Conservation (phyloP, 2,888 invertebrate genomes). For the Patella depressa region DNA sequence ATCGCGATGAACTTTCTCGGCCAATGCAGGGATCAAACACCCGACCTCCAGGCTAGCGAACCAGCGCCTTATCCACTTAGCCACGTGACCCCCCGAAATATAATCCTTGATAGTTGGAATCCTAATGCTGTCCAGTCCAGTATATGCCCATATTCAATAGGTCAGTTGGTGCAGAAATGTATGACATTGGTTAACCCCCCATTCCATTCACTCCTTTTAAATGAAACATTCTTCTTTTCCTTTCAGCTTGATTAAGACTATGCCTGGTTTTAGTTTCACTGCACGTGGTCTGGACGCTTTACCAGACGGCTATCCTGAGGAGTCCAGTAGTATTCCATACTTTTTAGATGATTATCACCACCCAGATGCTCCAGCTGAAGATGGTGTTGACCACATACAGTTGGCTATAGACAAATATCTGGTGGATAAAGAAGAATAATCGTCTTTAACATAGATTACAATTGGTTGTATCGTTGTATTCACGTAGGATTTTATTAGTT, state of each 20-base stretch:
- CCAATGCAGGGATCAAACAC: no score
- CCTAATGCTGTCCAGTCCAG: no score
- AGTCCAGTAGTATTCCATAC: conserved; percentile 50
- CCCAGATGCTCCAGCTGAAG: conserved; percentile 40
- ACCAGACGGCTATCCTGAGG: conserved; percentile 57
- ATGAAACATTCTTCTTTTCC: neutral
- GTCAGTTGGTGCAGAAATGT: no score
- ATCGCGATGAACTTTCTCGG: no score
- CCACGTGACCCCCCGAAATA: no score
- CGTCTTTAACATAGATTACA: neutral
- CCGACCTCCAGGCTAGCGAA: no score
- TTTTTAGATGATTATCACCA: conserved; percentile 57
- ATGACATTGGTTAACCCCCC: no score
- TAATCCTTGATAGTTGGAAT: no score
- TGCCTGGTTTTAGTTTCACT: conserved; percentile 53
- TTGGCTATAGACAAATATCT: conserved; percentile 44
- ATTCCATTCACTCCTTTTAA: neutral
- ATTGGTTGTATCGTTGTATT: no score
- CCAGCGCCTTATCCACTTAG: no score
- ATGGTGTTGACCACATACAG: conserved; percentile 50
- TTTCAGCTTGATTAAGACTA: conserved; percentile 47
- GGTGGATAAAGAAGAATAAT: conserved; percentile 22
- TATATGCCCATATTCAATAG: no score
- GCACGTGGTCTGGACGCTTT: conserved; percentile 52
- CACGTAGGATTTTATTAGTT: no score